A percentile compares a stretch with the other conserved stretches of the same genome.
phyloP scores from a whole-genome alignment of 2,888 invertebrate species.

The Aethes cnicana region DNA sequence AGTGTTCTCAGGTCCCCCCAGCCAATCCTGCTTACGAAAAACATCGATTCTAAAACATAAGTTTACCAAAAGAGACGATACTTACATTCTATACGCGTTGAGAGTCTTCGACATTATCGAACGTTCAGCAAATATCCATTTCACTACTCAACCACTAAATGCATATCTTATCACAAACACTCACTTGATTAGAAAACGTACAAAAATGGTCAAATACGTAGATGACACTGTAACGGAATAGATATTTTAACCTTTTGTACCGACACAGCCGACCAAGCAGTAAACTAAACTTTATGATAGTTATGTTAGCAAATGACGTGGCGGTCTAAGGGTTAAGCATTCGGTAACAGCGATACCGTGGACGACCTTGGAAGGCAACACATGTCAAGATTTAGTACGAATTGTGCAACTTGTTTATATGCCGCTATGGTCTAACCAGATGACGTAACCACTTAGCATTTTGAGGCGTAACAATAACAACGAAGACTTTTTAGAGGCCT shows the following conservation, averaged over 20 bases:
- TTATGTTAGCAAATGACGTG: no score
- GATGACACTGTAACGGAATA: constrained; percentile 13
- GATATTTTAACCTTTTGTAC: constrained; percentile 1
- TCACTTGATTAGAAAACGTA: constrained; percentile 44
- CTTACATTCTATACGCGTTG: constrained; percentile 95
- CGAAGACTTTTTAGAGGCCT: constrained; percentile 1
- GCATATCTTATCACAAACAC: constrained; percentile 39
- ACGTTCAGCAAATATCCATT: constrained; percentile 54
- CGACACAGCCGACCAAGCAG: no score
- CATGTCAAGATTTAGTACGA: constrained; percentile 17
- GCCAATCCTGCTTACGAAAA: no score
- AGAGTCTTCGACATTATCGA: constrained; percentile 92
- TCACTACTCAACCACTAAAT: constrained; percentile 56
- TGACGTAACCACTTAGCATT: constrained; percentile 15
- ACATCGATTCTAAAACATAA: no score
- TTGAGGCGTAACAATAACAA: constrained; percentile 1
- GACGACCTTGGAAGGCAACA: constrained; percentile 28
- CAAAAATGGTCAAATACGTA: constrained; percentile 35
- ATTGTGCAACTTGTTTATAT: constrained; percentile 23
- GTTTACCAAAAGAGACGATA: constrained; percentile 49
- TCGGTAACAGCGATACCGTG: constrained; percentile 6
- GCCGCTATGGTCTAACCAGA: constrained; percentile 14
- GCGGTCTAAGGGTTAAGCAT: no score
- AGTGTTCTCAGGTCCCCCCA: no score
- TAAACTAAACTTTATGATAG: no score